These are phyloP conservation scores for Hipposideros larvatus DNA, from an alignment of 2,797 vertebrate species.

Conservation along the genomic window DNA sequence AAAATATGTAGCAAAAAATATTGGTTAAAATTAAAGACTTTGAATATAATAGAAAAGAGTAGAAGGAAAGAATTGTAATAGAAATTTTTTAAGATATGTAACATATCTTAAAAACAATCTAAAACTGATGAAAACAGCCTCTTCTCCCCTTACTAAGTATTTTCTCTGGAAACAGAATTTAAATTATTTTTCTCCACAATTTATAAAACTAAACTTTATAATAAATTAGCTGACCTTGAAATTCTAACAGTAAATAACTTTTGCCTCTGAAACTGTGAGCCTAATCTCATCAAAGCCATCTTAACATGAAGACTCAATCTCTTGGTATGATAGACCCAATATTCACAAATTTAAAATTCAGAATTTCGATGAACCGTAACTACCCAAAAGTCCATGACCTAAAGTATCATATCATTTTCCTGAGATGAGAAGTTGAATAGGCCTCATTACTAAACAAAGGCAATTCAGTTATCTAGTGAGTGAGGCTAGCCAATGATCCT, in stretches of 20 bases:
- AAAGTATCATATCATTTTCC: slow-evolving; percentile 32
- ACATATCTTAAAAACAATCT: slow-evolving; percentile 10
- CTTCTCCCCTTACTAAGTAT: background rate
- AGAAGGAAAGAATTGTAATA: background rate
- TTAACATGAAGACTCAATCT: slow-evolving; percentile 18
- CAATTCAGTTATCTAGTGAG: background rate
- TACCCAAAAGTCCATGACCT: slow-evolving; percentile 22
- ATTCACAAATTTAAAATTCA: slow-evolving; percentile 46
- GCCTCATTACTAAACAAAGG: background rate
- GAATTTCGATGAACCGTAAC: slow-evolving; percentile 63
- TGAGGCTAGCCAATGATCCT: background rate
- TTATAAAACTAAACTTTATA: slow-evolving; percentile 37
- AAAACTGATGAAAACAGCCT: background rate
- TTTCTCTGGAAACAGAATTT: slow-evolving; percentile 51
- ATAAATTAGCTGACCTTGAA: slow-evolving; percentile 27
- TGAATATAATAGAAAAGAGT: background rate
- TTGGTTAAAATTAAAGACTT: background rate
- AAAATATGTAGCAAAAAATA: background rate
- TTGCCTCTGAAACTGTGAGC: slow-evolving; percentile 23
- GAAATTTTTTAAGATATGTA: background rate
- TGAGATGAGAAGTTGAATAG: slow-evolving; percentile 19
- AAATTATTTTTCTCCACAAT: background rate
- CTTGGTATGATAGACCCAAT: background rate
- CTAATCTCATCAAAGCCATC: slow-evolving; percentile 18
- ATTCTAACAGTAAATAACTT: slow-evolving; percentile 40